Conservation (phyloP, 2,113 vertebrate genomes). For the Archocentrus centrarchus region DNA sequence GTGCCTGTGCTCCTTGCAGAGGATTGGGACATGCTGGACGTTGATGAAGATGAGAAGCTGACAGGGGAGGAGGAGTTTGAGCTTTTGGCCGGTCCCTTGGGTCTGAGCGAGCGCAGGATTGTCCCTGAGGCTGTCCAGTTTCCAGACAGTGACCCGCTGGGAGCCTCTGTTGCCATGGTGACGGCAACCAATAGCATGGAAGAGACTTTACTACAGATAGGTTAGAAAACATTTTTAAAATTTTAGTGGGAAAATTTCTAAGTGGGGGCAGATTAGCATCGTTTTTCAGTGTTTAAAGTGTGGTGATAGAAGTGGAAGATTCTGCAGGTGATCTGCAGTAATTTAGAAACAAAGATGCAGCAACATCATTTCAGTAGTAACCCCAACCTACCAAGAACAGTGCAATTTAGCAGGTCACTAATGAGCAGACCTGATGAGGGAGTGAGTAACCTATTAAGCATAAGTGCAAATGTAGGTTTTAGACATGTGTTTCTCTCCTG, state of each 20-base stretch:
- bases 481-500: neutral
- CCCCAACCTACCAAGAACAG: too few relatives aligned
- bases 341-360: too few relatives aligned
- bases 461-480: too few relatives aligned
- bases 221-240: slow-evolving; percentile 69
- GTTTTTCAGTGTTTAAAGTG: neutral
- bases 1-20: slow-evolving; percentile 77
- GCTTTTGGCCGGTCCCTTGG: slow-evolving; percentile 90
- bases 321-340: too few relatives aligned
- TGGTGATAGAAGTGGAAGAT: too few relatives aligned
- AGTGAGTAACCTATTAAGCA: too few relatives aligned
- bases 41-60: slow-evolving; percentile 94
- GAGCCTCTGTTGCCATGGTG: slow-evolving; percentile 96
- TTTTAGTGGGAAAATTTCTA: too few relatives aligned
- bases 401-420: too few relatives aligned
- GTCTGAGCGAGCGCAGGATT: slow-evolving; percentile 89
- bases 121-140: slow-evolving; percentile 97
- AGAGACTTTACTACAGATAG: slow-evolving; percentile 96
- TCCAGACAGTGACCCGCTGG: slow-evolving; percentile 94
- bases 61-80: slow-evolving; percentile 98
- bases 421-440: too few relatives aligned
- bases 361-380: neutral
- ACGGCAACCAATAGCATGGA: slow-evolving; percentile 99
- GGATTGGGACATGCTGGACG: slow-evolving; percentile 99
- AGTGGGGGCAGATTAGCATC: neutral